Base-by-base conservation (phyloP, 1,140 invertebrate genomes). In the Pentalonia nigronervosa region DNA sequence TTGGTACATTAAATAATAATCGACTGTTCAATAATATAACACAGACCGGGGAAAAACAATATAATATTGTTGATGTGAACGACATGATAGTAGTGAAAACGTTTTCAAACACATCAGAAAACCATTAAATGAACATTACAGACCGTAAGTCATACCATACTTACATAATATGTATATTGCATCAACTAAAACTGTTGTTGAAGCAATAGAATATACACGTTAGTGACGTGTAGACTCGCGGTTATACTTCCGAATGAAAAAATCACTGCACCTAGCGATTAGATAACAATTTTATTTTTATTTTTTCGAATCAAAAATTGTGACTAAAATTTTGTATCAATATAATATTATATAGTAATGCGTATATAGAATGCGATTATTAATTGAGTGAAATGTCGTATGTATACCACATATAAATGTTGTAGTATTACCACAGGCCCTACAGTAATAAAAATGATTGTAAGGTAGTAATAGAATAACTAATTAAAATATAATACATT, bases 31-130 rank as follows among this genome's bases (percentile, higher is more conserved):
- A 50, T 50, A 87, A 34, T 34, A 36, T 88, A n/a, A 50, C 17
- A 50, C 21, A 50, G 20, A 50, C 6, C 30, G 30, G 14, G 6
- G 34, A 89, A 89, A 88, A 53, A 88, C 87, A 89, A 89, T 89
- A 50, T 34, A 47, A n/a, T 30, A 76, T 76, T 84, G 9, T 47
- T 48, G 41, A 41, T 48, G 2, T 53, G 48, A 89, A 53, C 20
- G 87, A 53, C 48, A 53, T 8, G n/a, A 21, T 89, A 34, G 48
- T 53, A 89, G 36, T 30, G 45, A 53, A 89, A 89, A 53, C n/a
- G n/a, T 89, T 89, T 53, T 89, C 47, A 53, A 89, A 34, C 48
- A 89, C 87, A 88, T 88, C 86, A 88, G 86, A 88, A 88, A 88
- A 88, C 45, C 86, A 88, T 88, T 88, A 88, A 50, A 50, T 88